Conservation (phyloP, 2,797 vertebrate species). For the Apogon hyalosoma region DNA sequence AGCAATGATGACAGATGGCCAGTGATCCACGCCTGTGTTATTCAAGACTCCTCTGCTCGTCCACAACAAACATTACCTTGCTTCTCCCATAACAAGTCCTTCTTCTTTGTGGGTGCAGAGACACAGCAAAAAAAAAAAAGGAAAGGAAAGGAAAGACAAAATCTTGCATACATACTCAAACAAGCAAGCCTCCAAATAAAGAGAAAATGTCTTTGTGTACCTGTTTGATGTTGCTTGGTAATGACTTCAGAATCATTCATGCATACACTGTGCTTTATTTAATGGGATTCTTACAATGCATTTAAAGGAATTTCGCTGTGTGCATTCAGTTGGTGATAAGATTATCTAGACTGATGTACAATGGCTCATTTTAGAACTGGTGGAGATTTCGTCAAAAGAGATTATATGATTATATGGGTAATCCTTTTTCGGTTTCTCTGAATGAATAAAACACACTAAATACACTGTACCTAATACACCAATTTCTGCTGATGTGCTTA, state of each 20-base stretch:
- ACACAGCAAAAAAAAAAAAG: neutral
- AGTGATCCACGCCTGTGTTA: conserved; percentile 48
- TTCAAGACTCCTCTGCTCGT: conserved; percentile 51
- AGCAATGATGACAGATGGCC: conserved; percentile 69
- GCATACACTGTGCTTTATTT: conserved; percentile 38
- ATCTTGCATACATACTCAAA: conserved; percentile 59
- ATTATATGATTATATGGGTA: conserved; percentile 52
- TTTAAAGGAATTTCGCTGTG: conserved; percentile 45
- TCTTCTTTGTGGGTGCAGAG: conserved; percentile 15
- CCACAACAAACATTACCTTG: conserved; percentile 56
- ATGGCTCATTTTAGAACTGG: conserved; percentile 55
- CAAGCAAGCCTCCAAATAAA: conserved; percentile 34
- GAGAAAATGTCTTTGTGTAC: conserved; percentile 26
- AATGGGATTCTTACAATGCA: conserved; percentile 38
- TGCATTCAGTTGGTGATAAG: conserved; percentile 52
- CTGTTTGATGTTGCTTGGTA: conserved; percentile 40
- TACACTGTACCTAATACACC: conserved; percentile 21
- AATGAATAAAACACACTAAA: conserved; percentile 34
- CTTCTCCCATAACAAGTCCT: conserved; percentile 25
- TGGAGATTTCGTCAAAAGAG: conserved; percentile 57
- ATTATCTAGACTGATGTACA: conserved; percentile 55
- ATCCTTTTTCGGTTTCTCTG: conserved; percentile 37
- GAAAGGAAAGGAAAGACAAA: conserved; percentile 34
- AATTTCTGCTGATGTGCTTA: conserved; percentile 17
- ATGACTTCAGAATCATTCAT: conserved; percentile 34